Evolutionary conservation across 2,797 vertebrate species (phyloP).

Genomic region (Adrianichthys oophorus): DNA sequence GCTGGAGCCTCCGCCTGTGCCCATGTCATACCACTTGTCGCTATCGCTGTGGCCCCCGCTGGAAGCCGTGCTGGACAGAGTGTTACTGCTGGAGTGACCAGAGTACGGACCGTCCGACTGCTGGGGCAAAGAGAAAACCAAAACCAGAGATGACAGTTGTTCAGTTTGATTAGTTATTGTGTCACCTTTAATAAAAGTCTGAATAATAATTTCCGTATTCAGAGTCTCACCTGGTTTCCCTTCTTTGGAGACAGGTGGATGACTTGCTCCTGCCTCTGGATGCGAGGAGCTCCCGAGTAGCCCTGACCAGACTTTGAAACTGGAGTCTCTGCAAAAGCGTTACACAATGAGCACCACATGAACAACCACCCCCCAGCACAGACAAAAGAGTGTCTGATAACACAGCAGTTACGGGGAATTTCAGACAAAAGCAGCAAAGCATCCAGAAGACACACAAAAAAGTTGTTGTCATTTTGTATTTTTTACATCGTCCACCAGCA

Average conservation of each 20-base stretch:
- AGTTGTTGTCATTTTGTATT: conserved; percentile 19
- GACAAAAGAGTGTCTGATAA: conserved; percentile 25
- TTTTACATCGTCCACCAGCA: conserved; percentile 17
- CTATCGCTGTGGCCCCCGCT: conserved; percentile 92
- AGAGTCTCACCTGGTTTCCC: conserved; percentile 86
- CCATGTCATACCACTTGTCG: conserved; percentile 96
- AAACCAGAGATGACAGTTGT: neutral
- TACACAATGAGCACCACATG: conserved; percentile 15
- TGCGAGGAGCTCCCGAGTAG: conserved; percentile 92
- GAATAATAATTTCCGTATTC: neutral
- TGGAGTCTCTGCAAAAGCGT: conserved; percentile 81
- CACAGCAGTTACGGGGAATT: conserved; percentile 30
- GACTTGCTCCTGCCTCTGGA: conserved; percentile 95
- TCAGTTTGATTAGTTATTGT: neutral
- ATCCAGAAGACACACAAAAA: conserved; percentile 18
- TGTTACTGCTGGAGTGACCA: conserved; percentile 97
- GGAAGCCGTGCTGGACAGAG: conserved; percentile 95
- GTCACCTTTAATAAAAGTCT: neutral
- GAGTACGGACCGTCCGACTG: conserved; percentile 95
- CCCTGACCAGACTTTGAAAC: conserved; percentile 81
- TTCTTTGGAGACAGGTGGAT: conserved; percentile 97
- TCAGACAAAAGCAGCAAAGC: conserved; percentile 12
- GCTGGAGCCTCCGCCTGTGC: conserved; percentile 76
- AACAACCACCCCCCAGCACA: conserved; percentile 19
- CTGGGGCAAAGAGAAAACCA: conserved; percentile 1